Percentiles rank a stretch among this genome's conserved stretches.
phyloP scores from a whole-genome alignment of 2,888 invertebrate genomes.

The Meliscaeva auricollis region DNA sequence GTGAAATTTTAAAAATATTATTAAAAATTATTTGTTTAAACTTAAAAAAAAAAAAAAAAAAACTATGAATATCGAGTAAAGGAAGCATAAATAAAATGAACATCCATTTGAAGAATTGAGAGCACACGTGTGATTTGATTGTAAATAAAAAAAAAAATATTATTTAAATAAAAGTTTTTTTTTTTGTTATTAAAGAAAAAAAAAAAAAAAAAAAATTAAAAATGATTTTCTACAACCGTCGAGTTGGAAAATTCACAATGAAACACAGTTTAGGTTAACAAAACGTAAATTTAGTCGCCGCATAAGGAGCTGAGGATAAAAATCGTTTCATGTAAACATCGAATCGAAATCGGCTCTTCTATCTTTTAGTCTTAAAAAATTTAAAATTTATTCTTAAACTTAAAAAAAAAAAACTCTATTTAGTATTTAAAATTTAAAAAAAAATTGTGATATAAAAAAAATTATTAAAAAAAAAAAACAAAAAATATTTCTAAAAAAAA shows the following conservation, averaged over 20 bases:
- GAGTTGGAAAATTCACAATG: constrained; percentile 64
- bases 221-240: constrained; percentile 45
- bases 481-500: constrained; percentile 42
- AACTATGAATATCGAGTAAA: constrained; percentile 75
- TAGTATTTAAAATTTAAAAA: constrained; percentile 39
- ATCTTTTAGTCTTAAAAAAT: constrained; percentile 54
- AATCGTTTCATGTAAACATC: constrained; percentile 69
- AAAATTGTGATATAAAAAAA: constrained; percentile 76
- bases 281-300: constrained; percentile 72
- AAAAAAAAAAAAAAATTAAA: constrained; percentile 20
- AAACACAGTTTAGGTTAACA: constrained; percentile 76
- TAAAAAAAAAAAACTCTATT: constrained; percentile 27
- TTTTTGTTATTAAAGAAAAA: constrained; percentile 23
- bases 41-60: constrained; percentile 44
- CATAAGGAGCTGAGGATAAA: constrained; percentile 57
- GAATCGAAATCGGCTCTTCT: constrained; percentile 73
- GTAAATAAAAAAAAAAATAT: constrained; percentile 76
- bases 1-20: constrained; percentile 38
- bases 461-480: constrained; percentile 27
- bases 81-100: constrained; percentile 69
- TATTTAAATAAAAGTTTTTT: constrained; percentile 6
- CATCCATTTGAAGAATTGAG: constrained; percentile 77
- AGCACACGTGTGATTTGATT: constrained; percentile 80
- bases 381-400: constrained; percentile 21
- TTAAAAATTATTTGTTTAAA: constrained; percentile 26